Percentiles rank a stretch among this genome's conserved stretches.
These are phyloP conservation scores for Saxidomus purpurata DNA, from an alignment of 1,140 invertebrate species.

Conservation along the genomic window DNA sequence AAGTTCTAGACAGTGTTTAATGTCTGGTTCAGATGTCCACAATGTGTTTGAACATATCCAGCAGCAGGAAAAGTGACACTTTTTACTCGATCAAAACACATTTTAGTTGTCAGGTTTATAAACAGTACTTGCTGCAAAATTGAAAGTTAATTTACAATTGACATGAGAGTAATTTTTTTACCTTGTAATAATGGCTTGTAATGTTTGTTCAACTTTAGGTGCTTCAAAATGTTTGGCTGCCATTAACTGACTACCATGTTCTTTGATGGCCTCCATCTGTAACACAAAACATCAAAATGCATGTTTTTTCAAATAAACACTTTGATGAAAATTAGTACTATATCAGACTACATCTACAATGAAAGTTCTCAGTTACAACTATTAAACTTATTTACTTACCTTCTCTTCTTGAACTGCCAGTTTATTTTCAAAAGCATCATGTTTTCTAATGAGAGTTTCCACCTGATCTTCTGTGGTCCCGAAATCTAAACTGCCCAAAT, in stretches of 20 bases:
- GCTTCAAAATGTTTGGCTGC: slow-evolving; percentile 85
- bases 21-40: no score
- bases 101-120: no score
- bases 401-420: slow-evolving; percentile 99
- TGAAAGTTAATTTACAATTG: no score
- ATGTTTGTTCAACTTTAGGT: slow-evolving; percentile 77
- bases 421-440: slow-evolving; percentile 99
- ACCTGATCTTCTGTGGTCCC: slow-evolving; percentile 99
- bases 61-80: no score
- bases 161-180: no score
- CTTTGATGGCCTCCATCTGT: slow-evolving; percentile 90
- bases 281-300: slow-evolving; percentile 41
- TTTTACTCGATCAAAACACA: no score
- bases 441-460: slow-evolving; percentile 99
- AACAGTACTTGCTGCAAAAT: no score
- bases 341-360: no score
- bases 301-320: not conserved
- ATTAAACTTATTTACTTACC: slow-evolving; percentile 74
- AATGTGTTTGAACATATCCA: no score
- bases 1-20: no score
- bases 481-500: slow-evolving; percentile 97
- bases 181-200: slow-evolving; percentile 79
- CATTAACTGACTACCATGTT: slow-evolving; percentile 84
- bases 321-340: not conserved
- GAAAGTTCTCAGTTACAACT: no score